Conservation (phyloP, 2,113 vertebrate species). For the Epinephelus cyanopodus region DNA sequence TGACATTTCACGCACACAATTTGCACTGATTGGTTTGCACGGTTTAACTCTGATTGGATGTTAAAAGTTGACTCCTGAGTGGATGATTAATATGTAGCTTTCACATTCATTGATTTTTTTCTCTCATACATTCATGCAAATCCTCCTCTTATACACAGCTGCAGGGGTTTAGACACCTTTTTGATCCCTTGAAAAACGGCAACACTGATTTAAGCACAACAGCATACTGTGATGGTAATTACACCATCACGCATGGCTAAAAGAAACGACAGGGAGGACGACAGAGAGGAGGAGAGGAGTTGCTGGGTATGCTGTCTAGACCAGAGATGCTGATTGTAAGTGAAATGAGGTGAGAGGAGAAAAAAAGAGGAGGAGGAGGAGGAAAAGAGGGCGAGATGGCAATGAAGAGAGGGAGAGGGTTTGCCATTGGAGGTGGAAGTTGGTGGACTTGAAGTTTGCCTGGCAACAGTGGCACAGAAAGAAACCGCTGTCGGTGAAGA, state of each 20-base stretch:
- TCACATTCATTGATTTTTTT: background rate
- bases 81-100: background rate
- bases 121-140: background rate
- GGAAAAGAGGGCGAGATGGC: conserved; percentile 31
- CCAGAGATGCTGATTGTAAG: conserved; percentile 52
- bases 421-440: conserved; percentile 52
- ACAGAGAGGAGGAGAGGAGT: conserved; percentile 29
- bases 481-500: conserved; percentile 17
- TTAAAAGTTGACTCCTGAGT: background rate
- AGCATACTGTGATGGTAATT: conserved; percentile 33
- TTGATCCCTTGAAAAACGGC: background rate
- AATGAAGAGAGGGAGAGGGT: conserved; percentile 38
- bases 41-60: background rate
- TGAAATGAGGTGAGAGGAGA: conserved; percentile 61
- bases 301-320: conserved; percentile 48
- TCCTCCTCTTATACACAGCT: background rate
- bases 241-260: background rate
- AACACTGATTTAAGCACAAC: background rate
- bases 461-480: conserved; percentile 74
- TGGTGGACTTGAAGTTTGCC: conserved; percentile 68
- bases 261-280: conserved; percentile 19
- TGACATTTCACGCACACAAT: too few relatives aligned
- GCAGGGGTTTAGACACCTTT: conserved; percentile 17
- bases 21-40: background rate
- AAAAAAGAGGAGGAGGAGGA: conserved; percentile 27